Conservation (phyloP, 2,888 invertebrate genomes). For the Pristionchus exspectatus region DNA sequence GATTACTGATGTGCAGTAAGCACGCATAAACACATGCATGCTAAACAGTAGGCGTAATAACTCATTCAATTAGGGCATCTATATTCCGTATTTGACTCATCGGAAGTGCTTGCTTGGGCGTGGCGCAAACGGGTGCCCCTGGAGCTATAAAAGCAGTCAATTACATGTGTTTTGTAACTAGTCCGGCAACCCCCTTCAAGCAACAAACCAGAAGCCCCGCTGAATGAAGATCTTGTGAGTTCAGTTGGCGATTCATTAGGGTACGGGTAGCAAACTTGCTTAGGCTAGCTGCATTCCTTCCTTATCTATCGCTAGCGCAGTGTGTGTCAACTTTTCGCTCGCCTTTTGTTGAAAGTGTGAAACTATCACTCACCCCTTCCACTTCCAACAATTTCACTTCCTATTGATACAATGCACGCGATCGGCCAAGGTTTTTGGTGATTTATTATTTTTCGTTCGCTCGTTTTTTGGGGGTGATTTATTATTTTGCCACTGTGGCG, state of each 20-base stretch:
- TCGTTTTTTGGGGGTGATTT: not conserved
- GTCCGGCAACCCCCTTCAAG: not conserved
- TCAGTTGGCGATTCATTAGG: slow-evolving; percentile 7
- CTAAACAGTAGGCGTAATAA: slow-evolving; percentile 30
- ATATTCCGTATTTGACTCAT: slow-evolving; percentile 26
- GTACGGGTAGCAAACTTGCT: slow-evolving; percentile 12
- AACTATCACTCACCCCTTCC: not conserved
- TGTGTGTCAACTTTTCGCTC: slow-evolving; percentile 18
- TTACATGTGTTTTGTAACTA: slow-evolving; percentile 2
- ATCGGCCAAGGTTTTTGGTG: slow-evolving; percentile 17
- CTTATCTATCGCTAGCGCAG: not conserved
- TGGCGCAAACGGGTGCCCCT: not conserved
- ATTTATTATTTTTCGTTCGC: not conserved
- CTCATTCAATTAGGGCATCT: slow-evolving; percentile 5
- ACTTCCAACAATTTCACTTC: not conserved
- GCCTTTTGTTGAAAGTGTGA: not conserved
- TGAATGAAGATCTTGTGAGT: slow-evolving; percentile 28
- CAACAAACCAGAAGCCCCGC: not conserved
- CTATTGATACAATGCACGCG: not conserved
- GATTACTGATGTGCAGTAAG: not conserved
- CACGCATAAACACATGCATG: slow-evolving; percentile 15
- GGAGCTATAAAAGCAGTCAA: slow-evolving; percentile 22
- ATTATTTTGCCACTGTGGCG: not conserved
- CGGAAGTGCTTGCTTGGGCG: not conserved
- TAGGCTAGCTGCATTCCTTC: slow-evolving; percentile 6